These are phyloP conservation scores for Chelonoidis abingdonii DNA, from an alignment of 2,113 vertebrate genomes.

Conservation along the genomic window DNA sequence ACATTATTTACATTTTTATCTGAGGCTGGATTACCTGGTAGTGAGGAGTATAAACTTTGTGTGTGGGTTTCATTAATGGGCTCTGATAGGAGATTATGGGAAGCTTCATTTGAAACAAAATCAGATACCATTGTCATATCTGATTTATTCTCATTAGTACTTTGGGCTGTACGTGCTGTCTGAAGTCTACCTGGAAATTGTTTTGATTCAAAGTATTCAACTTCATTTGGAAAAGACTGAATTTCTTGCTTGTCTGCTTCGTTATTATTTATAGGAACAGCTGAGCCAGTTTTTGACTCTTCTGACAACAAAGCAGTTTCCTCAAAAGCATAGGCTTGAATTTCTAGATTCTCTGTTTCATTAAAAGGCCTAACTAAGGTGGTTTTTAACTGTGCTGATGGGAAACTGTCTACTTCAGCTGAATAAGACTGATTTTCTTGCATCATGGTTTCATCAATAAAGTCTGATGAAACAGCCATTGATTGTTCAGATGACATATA, in stretches of 20 bases:
- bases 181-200: not conserved
- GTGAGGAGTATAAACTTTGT: not conserved
- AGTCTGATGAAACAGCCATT: not conserved
- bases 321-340: not conserved
- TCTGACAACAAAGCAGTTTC: constrained; percentile 42
- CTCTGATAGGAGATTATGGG: not conserved
- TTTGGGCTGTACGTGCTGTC: constrained; percentile 12
- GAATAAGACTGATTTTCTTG: constrained; percentile 18
- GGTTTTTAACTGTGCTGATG: not conserved
- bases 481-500: not conserved
- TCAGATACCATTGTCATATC: constrained; percentile 12
- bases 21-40: constrained; percentile 39
- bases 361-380: not conserved
- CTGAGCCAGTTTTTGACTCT: constrained; percentile 32
- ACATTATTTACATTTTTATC: constrained; percentile 20
- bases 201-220: constrained; percentile 36
- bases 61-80: not conserved
- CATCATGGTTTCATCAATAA: constrained; percentile 4
- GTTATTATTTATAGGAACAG: constrained; percentile 4
- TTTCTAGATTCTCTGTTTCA: constrained; percentile 45
- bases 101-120: constrained; percentile 32
- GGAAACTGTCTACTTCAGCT: not conserved
- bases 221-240: not conserved
- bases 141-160: not conserved
- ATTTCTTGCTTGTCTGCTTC: not conserved